A percentile compares a stretch with the other conserved stretches of the same genome.
Conservation (phyloP, 1,140 invertebrate genomes). For the Drosophila tropicalis region DNA sequence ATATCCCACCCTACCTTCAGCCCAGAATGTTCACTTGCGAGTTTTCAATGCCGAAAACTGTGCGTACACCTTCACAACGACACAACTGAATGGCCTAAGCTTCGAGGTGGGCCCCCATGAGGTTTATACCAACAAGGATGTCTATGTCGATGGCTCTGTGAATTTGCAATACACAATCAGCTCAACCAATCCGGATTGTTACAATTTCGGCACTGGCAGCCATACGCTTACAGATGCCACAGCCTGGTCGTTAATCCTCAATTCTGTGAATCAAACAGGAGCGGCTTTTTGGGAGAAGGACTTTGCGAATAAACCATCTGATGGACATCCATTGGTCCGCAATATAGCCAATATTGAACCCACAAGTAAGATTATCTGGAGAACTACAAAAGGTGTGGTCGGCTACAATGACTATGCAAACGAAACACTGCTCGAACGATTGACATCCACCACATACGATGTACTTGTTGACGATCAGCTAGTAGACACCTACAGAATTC, state of each 20-base stretch:
- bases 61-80: slow-evolving; percentile 55
- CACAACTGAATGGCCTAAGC: background rate
- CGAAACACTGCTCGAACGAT: slow-evolving; percentile 57
- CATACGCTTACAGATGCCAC: slow-evolving; percentile 15
- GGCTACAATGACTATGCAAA: slow-evolving; percentile 42
- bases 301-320: slow-evolving; percentile 69
- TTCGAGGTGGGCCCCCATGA: slow-evolving; percentile 63
- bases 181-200: slow-evolving; percentile 25
- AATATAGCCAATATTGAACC: slow-evolving; percentile 56
- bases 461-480: slow-evolving; percentile 70
- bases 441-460: slow-evolving; percentile 83
- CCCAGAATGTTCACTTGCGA: slow-evolving; percentile 86
- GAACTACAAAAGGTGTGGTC: slow-evolving; percentile 34
- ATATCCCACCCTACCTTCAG: slow-evolving; percentile 86
- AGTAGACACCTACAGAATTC: slow-evolving; percentile 70
- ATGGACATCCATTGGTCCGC: slow-evolving; percentile 63
- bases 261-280: slow-evolving; percentile 23
- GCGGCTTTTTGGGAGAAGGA: slow-evolving; percentile 46
- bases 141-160: slow-evolving; percentile 31
- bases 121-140: slow-evolving; percentile 74
- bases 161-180: slow-evolving; percentile 24
- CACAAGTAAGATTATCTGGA: slow-evolving; percentile 39
- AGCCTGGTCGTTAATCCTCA: slow-evolving; percentile 84
- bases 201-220: background rate
- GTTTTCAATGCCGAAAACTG: slow-evolving; percentile 88